Base-by-base conservation (phyloP, 2,888 invertebrate genomes). In the Sphinx pinastri region DNA sequence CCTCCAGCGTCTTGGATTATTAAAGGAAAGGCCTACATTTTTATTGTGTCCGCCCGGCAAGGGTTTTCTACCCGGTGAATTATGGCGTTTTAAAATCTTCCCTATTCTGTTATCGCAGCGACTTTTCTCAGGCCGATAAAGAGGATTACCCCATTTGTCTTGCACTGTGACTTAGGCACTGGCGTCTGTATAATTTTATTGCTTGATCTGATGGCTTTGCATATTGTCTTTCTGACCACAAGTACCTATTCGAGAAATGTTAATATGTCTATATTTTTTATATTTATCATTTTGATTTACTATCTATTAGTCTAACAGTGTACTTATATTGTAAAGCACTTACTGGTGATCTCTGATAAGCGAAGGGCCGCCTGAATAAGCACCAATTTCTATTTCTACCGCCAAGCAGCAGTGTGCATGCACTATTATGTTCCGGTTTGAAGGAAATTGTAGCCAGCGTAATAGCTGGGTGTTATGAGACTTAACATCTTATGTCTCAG, bases 31-130 rank as follows among this genome's bases (percentile, higher is more conserved):
- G 16, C 12, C 19, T 58, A 58, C 14, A 55, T 58, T 63, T 63
- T 63, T 63, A 49, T 63, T 63, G 63, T 49, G 47, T 57, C 52
- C 45, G 12, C 70, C 52, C 70, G 14, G 66, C 84, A 87, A 89
- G 88, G 88, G 89, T 86, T 88, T 78, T 73, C 73, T 70, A 79
- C 77, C 74, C 80, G 76, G 85, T 91, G 88, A 91, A 85, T 88
- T 91, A 90, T 90, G 79, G 86, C 85, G 89, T 85, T 90, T 91
- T 89, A 90, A 91, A 91, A 90, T 88, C 88, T 89, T 89, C 75
- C 68, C 66, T 86, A 84, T 85, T 89, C 87, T 90, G 87, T 90
- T 89, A 89, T 87, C 89, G 84, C 83, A 84, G 86, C 79, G 88
- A 88, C 86, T 88, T 89, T 85, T 73, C 85, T 86, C 80, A 75